A percentile compares a stretch with the other conserved stretches of the same genome.
Conservation (phyloP, 2,113 vertebrate species). For the Etia nguti region DNA sequence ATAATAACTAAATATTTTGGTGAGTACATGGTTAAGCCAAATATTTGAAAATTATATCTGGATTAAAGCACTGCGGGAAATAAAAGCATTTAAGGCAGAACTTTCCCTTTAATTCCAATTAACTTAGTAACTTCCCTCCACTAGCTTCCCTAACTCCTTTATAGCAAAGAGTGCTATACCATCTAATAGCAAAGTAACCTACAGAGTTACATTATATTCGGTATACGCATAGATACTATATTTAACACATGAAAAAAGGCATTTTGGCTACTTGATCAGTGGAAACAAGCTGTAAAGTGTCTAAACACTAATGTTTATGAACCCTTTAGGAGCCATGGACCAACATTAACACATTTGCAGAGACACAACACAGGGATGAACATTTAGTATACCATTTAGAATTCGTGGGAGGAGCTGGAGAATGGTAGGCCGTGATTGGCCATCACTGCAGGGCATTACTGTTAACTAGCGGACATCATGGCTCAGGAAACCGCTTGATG, state of each 20-base stretch:
- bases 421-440: not conserved
- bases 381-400: not conserved
- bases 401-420: not conserved
- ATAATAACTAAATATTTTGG: not conserved
- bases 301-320: not conserved
- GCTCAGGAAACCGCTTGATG: not conserved
- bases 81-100: not conserved
- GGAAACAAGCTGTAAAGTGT: not conserved
- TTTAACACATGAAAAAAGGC: not conserved
- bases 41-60: not conserved
- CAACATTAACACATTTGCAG: not conserved
- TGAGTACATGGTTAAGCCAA: not conserved
- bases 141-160: not conserved
- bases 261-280: not conserved
- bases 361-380: not conserved
- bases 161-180: not conserved
- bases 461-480: not conserved
- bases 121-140: not conserved
- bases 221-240: not conserved
- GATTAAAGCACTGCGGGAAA: not conserved
- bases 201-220: not conserved
- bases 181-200: not conserved
- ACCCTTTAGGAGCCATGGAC: not conserved
- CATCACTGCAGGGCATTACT: not conserved
- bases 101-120: not conserved